Base-by-base conservation (phyloP, 2,888 invertebrate genomes). In the Ernsta delagoae region DNA sequence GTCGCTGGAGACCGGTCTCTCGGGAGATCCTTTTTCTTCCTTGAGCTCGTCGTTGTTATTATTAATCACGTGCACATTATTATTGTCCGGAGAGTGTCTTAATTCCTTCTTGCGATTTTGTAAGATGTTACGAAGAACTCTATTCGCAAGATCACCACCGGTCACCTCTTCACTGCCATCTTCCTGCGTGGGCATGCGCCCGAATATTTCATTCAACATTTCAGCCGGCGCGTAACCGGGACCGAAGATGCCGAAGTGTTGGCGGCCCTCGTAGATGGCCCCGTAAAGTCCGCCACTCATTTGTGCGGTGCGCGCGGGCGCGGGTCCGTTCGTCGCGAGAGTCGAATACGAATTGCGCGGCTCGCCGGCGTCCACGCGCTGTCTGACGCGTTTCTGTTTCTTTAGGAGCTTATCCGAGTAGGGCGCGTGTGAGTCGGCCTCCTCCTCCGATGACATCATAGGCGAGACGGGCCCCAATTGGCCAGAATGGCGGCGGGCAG, bases 401-500 rank as follows among this genome's bases (percentile, higher is more conserved):
- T 97, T 97, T 95, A 97, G 96, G 95, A 97, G 96, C 94, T 96
- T 96, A 96, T 96, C 97, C 96, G 97, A 96, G 95, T 96, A 97
- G 97, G 97, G 97, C 95, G 97, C 97, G 96, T 97, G 97, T 95
- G 96, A 96, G 95, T 96, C 97, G 95, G 97, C 96, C 96, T 97
- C 97, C 97, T 97, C 97, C 96, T 97, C 97, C 96, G 97, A 97
- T 97, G 97, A 97, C 97, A 97, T 97, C 97, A 97, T 97, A 96
- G 95, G 97, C 96, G 95, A 95, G 95, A 94, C 95, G 95, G 93
- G 95, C 96, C 96, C 95, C 94, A 95, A 95, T 96, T 97, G 97
- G 97, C 96, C 95, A 95, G 92, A 94, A 95, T 92, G 94, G 95
- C 95, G 94, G 94, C 92, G 92, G 93, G 94, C 88, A 81, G 82